Conservation (phyloP, 2,888 invertebrate genomes). For the Periphyllus acericola region DNA sequence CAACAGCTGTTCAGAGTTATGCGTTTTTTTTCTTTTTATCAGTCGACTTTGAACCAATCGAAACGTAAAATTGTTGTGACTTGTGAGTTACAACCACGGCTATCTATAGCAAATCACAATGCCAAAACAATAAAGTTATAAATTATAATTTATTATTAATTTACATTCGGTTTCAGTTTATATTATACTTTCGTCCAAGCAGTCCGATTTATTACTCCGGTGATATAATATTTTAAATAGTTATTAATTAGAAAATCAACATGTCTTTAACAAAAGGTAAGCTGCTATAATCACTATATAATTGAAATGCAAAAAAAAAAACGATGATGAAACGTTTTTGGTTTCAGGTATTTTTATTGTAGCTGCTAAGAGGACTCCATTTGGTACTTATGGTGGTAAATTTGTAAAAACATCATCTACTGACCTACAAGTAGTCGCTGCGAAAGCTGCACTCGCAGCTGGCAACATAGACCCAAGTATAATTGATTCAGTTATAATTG, state of each 20-base stretch:
- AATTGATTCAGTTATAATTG: conserved; percentile 89
- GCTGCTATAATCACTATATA: neutral
- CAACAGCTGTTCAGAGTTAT: neutral
- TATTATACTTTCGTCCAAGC: neutral
- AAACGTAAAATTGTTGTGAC: neutral
- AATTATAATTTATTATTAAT: neutral
- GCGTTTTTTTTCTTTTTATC: neutral
- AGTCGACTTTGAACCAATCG: neutral
- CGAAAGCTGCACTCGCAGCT: conserved; percentile 80
- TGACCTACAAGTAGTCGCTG: conserved; percentile 84
- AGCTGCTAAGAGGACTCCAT: conserved; percentile 95
- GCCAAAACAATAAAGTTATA: neutral
- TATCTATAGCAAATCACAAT: no score
- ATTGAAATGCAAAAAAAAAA: neutral
- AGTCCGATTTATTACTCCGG: neutral
- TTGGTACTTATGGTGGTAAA: conserved; percentile 93
- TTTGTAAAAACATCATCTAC: conserved; percentile 79
- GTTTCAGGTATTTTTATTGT: conserved; percentile 86
- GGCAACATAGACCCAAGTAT: conserved; percentile 85
- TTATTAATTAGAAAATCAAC: neutral
- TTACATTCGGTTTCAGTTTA: neutral
- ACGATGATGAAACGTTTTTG: neutral
- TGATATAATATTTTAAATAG: neutral
- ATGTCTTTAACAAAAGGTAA: conserved; percentile 62
- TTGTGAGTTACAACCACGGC: neutral